Evolutionary conservation across 2,888 invertebrate species (phyloP).

Genomic region (Drosophila tanythrix): DNA sequence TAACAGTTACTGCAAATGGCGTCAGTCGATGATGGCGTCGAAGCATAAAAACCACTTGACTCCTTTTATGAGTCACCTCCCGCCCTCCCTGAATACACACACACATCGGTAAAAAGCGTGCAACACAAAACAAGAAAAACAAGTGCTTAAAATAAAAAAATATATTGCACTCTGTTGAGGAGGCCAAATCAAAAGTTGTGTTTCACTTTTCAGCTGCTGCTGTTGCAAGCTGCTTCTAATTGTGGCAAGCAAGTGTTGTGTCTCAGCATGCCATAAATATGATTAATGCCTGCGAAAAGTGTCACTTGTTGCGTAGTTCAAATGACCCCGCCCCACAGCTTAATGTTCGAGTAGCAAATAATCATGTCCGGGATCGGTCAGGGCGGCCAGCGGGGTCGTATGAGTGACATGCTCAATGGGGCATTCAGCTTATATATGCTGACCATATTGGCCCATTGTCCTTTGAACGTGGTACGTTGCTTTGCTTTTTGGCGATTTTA

Average conservation of each 20-base stretch:
- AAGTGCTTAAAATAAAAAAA: constrained; percentile 6
- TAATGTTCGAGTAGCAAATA: constrained; percentile 80
- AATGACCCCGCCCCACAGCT: constrained; percentile 34
- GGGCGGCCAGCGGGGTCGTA: constrained; percentile 53
- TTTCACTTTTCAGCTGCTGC: constrained; percentile 1
- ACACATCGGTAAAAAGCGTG: constrained; percentile 53
- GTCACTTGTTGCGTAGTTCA: constrained; percentile 78
- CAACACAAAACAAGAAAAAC: constrained; percentile 46
- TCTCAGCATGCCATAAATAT: constrained; percentile 72
- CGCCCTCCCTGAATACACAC: constrained; percentile 47
- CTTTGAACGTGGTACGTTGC: constrained; percentile 52
- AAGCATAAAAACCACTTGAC: constrained; percentile 76
- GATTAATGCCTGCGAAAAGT: constrained; percentile 82
- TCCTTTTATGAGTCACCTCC: constrained; percentile 60
- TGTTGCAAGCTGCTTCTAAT: constrained; percentile 53
- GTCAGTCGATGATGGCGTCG: constrained; percentile 73
- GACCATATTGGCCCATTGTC: constrained; percentile 55
- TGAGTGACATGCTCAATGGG: constrained; percentile 75
- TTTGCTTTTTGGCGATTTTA: constrained; percentile 81
- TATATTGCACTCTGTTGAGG: constrained; percentile 25
- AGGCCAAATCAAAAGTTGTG: constrained; percentile 16
- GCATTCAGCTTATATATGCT: constrained; percentile 43
- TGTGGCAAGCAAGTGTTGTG: constrained; percentile 47
- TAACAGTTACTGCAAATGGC: constrained; percentile 69
- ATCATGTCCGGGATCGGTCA: constrained; percentile 66